phyloP scores from a whole-genome alignment of 1,140 invertebrate species.

The Penaeus vannamei region DNA sequence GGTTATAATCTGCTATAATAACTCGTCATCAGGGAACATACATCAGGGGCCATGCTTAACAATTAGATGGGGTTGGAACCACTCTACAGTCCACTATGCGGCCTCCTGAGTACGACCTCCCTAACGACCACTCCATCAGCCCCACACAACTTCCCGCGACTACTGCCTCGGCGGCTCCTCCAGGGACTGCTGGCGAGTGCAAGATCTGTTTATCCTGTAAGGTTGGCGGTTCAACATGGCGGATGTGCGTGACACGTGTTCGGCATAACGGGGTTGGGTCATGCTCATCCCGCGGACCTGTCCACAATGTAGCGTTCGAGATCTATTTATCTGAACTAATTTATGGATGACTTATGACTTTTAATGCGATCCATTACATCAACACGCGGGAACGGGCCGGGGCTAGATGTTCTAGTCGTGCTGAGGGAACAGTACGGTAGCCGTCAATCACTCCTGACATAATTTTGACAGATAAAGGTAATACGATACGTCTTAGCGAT shows the following conservation, averaged over 20 bases:
- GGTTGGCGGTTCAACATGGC: neutral
- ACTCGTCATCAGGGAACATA: slow-evolving; percentile 53
- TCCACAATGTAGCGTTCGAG: slow-evolving; percentile 47
- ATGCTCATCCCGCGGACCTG: slow-evolving; percentile 13
- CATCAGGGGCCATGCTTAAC: slow-evolving; percentile 59
- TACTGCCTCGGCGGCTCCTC: neutral
- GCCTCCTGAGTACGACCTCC: slow-evolving; percentile 22
- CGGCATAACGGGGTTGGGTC: slow-evolving; percentile 40
- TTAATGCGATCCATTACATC: slow-evolving; percentile 31
- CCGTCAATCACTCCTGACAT: too few relatives aligned
- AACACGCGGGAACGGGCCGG: neutral
- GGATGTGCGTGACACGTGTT: slow-evolving; percentile 26
- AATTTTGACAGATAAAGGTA: too few relatives aligned
- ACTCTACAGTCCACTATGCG: neutral
- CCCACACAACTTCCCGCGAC: slow-evolving; percentile 23
- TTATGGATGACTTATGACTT: slow-evolving; percentile 45
- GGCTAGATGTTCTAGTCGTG: neutral
- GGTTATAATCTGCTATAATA: slow-evolving; percentile 55
- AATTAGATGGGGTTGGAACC: slow-evolving; percentile 53
- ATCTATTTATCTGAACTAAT: slow-evolving; percentile 53
- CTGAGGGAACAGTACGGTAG: neutral
- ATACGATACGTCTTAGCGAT: slow-evolving; percentile 32
- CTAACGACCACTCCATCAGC: neutral
- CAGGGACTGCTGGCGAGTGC: neutral
- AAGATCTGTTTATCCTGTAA: neutral